Conservation (phyloP, 1,140 invertebrate species). For the Lerema accius region DNA sequence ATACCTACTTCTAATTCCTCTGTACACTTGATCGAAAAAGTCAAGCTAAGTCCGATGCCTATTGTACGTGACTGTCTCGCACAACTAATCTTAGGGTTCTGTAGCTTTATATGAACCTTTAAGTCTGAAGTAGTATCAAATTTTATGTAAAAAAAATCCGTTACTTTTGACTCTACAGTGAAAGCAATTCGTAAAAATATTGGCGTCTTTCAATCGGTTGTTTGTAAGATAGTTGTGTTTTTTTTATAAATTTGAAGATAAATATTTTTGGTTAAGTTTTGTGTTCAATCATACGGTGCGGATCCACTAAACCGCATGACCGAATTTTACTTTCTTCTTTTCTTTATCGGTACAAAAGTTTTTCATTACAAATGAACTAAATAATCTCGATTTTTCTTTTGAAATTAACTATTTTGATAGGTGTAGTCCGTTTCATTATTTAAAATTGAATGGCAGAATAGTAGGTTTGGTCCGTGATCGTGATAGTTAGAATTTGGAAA, state of each 20-base stretch:
- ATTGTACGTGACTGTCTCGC: constrained; percentile 20
- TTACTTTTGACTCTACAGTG: no score
- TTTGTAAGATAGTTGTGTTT: no score
- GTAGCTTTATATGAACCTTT: no score
- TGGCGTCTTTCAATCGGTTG: no score
- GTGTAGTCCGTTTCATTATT: neutral
- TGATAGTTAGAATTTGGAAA: neutral
- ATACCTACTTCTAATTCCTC: constrained; percentile 44
- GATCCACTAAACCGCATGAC: neutral
- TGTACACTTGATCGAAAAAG: constrained; percentile 10
- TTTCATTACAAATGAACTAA: constrained; percentile 15
- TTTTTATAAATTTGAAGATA: no score
- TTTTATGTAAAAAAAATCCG: no score
- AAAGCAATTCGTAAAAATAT: no score
- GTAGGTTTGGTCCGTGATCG: neutral
- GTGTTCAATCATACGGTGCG: no score
- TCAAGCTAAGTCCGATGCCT: constrained; percentile 8
- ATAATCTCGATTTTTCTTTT: constrained; percentile 11
- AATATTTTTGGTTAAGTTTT: no score
- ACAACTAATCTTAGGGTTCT: neutral
- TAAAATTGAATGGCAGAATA: neutral
- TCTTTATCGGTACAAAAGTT: neutral
- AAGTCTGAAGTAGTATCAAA: no score
- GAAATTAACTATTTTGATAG: neutral
- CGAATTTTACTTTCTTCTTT: constrained; percentile 5